Percentiles rank a stretch among this genome's conserved stretches.
phyloP scores from a whole-genome alignment of 1,140 invertebrate species.

The Brachionus asplanchnoidis region DNA sequence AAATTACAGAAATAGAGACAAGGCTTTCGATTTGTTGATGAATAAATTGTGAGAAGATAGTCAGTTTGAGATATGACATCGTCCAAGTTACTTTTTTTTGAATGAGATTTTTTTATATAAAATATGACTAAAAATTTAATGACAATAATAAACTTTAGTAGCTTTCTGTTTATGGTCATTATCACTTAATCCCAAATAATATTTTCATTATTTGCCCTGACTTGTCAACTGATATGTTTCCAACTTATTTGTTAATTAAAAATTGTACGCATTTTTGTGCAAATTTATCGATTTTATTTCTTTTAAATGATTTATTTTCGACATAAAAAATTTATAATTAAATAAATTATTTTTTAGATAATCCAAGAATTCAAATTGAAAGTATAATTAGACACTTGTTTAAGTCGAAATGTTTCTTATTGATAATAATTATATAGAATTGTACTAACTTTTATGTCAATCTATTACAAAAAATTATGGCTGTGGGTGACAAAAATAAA shows the following conservation, averaged over 20 bases:
- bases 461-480: too few relatives aligned
- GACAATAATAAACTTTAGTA: not conserved
- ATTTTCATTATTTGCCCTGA: not conserved
- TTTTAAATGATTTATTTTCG: not conserved
- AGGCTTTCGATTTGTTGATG: not conserved
- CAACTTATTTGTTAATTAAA: not conserved
- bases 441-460: too few relatives aligned
- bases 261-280: not conserved
- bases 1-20: conserved; percentile 6
- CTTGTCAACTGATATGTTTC: not conserved
- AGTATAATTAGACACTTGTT: not conserved
- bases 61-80: conserved; percentile 32
- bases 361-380: not conserved
- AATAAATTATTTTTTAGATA: not conserved
- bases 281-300: not conserved
- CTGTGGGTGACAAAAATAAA: too few relatives aligned
- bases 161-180: not conserved
- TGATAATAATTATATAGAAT: not conserved
- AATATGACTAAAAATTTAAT: not conserved
- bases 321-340: not conserved
- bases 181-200: not conserved
- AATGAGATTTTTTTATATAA: not conserved
- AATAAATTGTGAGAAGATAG: conserved; percentile 31
- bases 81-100: not conserved
- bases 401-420: not conserved